Conservation (phyloP, 1,140 invertebrate genomes). For the Ceratina australensis region DNA sequence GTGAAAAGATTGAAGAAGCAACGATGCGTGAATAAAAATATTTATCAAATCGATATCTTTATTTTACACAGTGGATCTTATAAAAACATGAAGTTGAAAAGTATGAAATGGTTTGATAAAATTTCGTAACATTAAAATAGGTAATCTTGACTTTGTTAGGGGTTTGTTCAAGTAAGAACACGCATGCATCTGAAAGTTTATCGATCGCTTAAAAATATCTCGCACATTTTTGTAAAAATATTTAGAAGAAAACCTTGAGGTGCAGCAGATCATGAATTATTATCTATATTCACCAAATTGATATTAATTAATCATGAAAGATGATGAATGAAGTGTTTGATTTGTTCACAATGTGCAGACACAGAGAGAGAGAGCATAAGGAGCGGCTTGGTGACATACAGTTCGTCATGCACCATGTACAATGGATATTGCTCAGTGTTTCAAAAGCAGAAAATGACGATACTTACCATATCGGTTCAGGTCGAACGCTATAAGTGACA, state of each 20-base stretch:
- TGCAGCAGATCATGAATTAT: not conserved
- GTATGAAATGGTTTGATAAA: not conserved
- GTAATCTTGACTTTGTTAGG: not conserved
- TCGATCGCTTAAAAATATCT: not conserved
- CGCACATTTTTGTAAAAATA: not conserved
- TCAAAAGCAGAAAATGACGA: slow-evolving; percentile 56
- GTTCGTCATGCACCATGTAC: slow-evolving; percentile 41
- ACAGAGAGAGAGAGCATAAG: not conserved
- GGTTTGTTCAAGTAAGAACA: not conserved
- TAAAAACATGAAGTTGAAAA: not conserved
- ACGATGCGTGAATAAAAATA: not conserved
- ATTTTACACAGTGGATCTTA: not conserved
- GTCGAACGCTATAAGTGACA: slow-evolving; percentile 74
- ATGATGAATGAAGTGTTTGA: no score
- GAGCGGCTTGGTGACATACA: slow-evolving; percentile 3
- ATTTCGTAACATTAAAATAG: not conserved
- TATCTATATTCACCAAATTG: no score
- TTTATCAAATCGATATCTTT: not conserved
- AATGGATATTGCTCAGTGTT: slow-evolving; percentile 35
- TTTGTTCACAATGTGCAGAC: no score
- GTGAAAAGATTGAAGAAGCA: not conserved
- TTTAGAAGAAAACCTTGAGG: not conserved
- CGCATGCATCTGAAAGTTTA: not conserved
- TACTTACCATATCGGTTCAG: slow-evolving; percentile 73
- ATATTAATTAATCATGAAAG: no score